Evolutionary conservation across 2,888 invertebrate species (phyloP).

Genomic region (Rosalia funebris): DNA sequence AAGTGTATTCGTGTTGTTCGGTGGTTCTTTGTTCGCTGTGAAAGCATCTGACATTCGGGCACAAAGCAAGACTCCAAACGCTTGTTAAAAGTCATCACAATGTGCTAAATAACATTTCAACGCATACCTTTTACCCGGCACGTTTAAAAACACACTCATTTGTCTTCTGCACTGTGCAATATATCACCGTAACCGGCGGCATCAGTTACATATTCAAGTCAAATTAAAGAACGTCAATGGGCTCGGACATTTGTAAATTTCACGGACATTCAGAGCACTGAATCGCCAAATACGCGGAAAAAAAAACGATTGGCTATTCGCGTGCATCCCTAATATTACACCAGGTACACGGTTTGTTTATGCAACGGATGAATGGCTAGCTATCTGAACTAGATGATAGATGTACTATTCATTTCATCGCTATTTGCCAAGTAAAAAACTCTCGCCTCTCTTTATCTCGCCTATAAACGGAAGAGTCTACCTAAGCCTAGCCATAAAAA

Average conservation of each 20-base stretch:
- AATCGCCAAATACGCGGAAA: slow-evolving; percentile 31
- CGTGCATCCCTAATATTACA: not conserved
- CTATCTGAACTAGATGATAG: not conserved
- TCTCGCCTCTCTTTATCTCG: too few species aligned
- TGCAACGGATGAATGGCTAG: not conserved
- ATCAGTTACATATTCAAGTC: slow-evolving; percentile 40
- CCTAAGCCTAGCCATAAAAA: too few species aligned
- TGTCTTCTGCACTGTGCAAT: slow-evolving; percentile 53
- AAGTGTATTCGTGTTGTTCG: slow-evolving; percentile 34
- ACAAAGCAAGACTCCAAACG: slow-evolving; percentile 44
- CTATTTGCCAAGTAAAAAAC: too few species aligned
- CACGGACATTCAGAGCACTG: slow-evolving; percentile 21
- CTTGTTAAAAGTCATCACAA: slow-evolving; percentile 50
- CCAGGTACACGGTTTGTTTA: slow-evolving; percentile 3
- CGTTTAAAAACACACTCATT: slow-evolving; percentile 51
- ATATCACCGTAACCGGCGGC: slow-evolving; percentile 49
- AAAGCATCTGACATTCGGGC: slow-evolving; percentile 41
- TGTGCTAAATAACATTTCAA: slow-evolving; percentile 54
- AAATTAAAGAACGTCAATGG: slow-evolving; percentile 41
- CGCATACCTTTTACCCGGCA: slow-evolving; percentile 48
- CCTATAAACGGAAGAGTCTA: too few species aligned
- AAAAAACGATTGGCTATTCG: not conserved
- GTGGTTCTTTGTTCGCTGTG: slow-evolving; percentile 35
- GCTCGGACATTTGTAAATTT: slow-evolving; percentile 35
- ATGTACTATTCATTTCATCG: too few species aligned